These are phyloP conservation scores for Caenorhabditis sp. DNA, from an alignment of 2,888 invertebrate species.

Conservation along the genomic window DNA sequence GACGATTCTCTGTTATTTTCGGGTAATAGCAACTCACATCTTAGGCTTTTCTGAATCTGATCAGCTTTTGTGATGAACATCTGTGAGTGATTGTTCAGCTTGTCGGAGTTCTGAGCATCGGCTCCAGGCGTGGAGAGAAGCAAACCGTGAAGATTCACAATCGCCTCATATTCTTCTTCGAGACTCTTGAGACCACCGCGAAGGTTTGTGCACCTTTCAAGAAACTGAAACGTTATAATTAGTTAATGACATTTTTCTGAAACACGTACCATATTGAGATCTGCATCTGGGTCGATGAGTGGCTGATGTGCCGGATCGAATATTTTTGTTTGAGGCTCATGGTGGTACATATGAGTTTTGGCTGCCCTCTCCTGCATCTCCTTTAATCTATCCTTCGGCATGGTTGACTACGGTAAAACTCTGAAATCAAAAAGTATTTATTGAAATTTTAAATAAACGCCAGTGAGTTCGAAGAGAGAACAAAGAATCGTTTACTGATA, in stretches of 20 bases:
- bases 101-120: slow-evolving; percentile 57
- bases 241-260: too few species aligned
- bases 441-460: background rate
- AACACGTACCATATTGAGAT: slow-evolving; percentile 59
- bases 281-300: slow-evolving; percentile 59
- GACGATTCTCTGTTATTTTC: background rate
- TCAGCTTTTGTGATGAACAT: slow-evolving; percentile 55
- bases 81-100: slow-evolving; percentile 47
- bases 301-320: slow-evolving; percentile 41
- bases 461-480: slow-evolving; percentile 3
- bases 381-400: slow-evolving; percentile 66
- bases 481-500: slow-evolving; percentile 35
- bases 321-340: background rate
- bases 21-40: slow-evolving; percentile 51
- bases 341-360: background rate
- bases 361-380: slow-evolving; percentile 61
- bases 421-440: slow-evolving; percentile 31
- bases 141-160: slow-evolving; percentile 53
- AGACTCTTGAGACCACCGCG: slow-evolving; percentile 50
- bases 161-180: slow-evolving; percentile 54
- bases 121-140: slow-evolving; percentile 62
- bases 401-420: slow-evolving; percentile 34
- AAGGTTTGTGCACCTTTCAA: slow-evolving; percentile 57
- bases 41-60: slow-evolving; percentile 44
- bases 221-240: slow-evolving; percentile 32